phyloP scores from a whole-genome alignment of 1,140 invertebrate genomes.

The Liolophura sinensis region DNA sequence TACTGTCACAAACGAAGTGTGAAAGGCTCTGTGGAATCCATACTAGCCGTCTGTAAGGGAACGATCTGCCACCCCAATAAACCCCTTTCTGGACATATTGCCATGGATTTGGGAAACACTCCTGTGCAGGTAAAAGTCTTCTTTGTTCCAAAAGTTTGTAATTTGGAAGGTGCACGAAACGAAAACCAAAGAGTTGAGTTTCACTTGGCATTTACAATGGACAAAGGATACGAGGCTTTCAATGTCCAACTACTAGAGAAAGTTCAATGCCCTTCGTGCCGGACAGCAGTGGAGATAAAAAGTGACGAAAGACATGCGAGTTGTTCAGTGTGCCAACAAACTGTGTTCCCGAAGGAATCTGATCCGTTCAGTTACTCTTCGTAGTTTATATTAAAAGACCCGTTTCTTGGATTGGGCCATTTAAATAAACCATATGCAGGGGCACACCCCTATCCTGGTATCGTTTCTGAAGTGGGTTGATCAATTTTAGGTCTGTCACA shows the following conservation, averaged over 20 bases:
- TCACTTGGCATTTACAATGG: constrained; percentile 19
- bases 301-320: constrained; percentile 9
- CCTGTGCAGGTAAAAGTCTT: constrained; percentile 12
- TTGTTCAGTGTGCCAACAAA: neutral
- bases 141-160: constrained; percentile 14
- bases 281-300: constrained; percentile 8
- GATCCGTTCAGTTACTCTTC: too few species aligned
- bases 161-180: constrained; percentile 7
- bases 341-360: too few species aligned
- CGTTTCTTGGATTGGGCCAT: too few species aligned
- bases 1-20: neutral
- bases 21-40: neutral
- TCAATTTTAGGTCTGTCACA: too few species aligned
- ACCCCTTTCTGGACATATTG: constrained; percentile 14
- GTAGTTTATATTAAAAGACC: too few species aligned
- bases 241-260: constrained; percentile 14
- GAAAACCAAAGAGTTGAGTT: constrained; percentile 22
- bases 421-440: too few species aligned
- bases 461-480: too few species aligned
- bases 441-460: too few species aligned
- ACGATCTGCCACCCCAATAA: constrained; percentile 21
- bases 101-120: constrained; percentile 21
- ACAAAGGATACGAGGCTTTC: constrained; percentile 28
- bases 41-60: constrained; percentile 23
- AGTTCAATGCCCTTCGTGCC: constrained; percentile 3